Evolutionary conservation across 2,888 invertebrate species (phyloP).

Genomic region (Chorisops tibialis): DNA sequence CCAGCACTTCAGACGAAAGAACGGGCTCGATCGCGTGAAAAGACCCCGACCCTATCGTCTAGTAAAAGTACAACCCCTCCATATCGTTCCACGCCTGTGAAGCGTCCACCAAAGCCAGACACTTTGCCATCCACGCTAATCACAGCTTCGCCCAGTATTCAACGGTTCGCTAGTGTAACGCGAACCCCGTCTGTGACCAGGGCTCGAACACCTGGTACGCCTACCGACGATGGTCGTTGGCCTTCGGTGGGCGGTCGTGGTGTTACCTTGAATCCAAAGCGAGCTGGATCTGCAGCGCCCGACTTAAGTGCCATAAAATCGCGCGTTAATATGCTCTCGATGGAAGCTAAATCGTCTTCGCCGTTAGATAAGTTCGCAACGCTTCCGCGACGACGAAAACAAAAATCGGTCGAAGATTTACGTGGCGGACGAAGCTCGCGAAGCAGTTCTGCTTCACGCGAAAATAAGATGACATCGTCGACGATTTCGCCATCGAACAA

Average conservation of each 20-base stretch:
- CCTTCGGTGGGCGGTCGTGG: constrained; percentile 52
- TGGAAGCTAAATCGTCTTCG: constrained; percentile 49
- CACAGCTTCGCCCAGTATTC: constrained; percentile 44
- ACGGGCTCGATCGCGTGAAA: constrained; percentile 61
- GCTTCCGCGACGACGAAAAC: constrained; percentile 68
- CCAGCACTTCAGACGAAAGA: constrained; percentile 57
- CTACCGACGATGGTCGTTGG: constrained; percentile 69
- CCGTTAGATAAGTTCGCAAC: constrained; percentile 75
- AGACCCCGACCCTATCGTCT: constrained; percentile 54
- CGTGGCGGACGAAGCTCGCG: constrained; percentile 48
- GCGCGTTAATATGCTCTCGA: constrained; percentile 41
- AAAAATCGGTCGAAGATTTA: constrained; percentile 60
- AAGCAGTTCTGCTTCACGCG: constrained; percentile 54
- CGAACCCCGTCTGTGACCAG: constrained; percentile 57
- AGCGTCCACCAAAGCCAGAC: constrained; percentile 49
- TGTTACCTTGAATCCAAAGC: constrained; percentile 36
- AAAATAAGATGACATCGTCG: constrained; percentile 52
- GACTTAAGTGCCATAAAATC: constrained; percentile 44
- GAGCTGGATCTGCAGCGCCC: constrained; percentile 46
- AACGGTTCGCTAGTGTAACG: constrained; percentile 38
- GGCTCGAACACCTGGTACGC: constrained; percentile 62
- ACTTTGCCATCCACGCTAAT: constrained; percentile 57
- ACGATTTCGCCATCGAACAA: constrained; percentile 41
- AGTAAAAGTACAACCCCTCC: constrained; percentile 50
- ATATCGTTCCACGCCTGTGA: constrained; percentile 42